Evolutionary conservation across 2,113 vertebrate genomes (phyloP).

Genomic region (Dolichotis patagonum): DNA sequence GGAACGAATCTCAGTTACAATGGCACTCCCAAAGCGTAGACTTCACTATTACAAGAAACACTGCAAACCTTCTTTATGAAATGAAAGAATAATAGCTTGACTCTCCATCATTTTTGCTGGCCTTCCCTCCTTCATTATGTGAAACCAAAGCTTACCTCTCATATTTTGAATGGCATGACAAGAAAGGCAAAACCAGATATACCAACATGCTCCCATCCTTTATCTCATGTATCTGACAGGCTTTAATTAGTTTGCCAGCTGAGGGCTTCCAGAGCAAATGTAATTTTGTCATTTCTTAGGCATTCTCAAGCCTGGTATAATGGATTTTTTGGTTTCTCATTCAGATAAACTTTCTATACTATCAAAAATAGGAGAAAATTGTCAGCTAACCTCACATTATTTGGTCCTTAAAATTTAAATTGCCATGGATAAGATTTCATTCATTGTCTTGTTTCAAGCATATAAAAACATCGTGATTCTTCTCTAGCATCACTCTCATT

Average conservation of each 20-base stretch:
- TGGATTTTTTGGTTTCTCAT: slow-evolving; percentile 46
- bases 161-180: background rate
- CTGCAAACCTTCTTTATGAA: background rate
- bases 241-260: slow-evolving; percentile 78
- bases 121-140: background rate
- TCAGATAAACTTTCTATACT: slow-evolving; percentile 62
- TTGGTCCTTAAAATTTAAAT: slow-evolving; percentile 66
- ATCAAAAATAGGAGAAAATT: slow-evolving; percentile 55
- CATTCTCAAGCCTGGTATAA: slow-evolving; percentile 37
- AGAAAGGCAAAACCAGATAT: background rate
- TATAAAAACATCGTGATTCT: background rate
- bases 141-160: slow-evolving; percentile 45
- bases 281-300: slow-evolving; percentile 58
- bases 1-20: background rate
- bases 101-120: background rate
- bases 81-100: background rate
- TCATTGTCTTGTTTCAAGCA: background rate
- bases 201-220: background rate
- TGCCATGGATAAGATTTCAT: slow-evolving; percentile 63
- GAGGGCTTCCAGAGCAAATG: slow-evolving; percentile 64
- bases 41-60: background rate
- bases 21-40: background rate
- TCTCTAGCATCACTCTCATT: background rate
- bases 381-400: slow-evolving; percentile 63
- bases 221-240: slow-evolving; percentile 70